Base-by-base conservation (phyloP, 2,113 vertebrate genomes). In the Sialia sialis region DNA sequence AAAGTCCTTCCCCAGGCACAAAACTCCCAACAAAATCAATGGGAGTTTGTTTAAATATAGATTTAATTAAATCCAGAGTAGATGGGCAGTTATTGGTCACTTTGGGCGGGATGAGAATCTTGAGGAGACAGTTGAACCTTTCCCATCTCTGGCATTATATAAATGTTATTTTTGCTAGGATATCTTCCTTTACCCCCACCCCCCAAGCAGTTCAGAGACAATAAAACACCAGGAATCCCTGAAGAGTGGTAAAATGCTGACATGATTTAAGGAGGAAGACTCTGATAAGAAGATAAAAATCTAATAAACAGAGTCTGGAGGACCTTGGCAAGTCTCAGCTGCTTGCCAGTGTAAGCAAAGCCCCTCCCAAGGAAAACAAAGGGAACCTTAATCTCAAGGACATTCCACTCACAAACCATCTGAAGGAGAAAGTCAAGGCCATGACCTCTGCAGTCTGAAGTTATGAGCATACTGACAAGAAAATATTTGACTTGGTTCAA, bases 271-370 rank as follows among this genome's bases (percentile, higher is more conserved):
- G 97, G 96, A 98, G 97, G 97, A 98, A 97, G 97, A 98, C 97
- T 97, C 97, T 97, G 98, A 98, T 98, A 98, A 98, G 98, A 97
- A 98, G 98, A 98, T 98, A 98, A 98, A 98, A 98, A 98, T 98
- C 98, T 98, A 98, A 98, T 98, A 98, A 98, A 98, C 98, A 98
- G 97, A 98, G 98, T 98, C 97, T 97, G 89, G 97, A 98, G 98
- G 98, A 98, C 96, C 98, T 98, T 97, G 97, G 97, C 94, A 97
- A 93, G 97, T 97, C 98, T 98, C 97, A 87, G 92, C 87, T 93
- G 92, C 96, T 96, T 97, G 98, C 98, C 98, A 98, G 97, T 91
- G 97, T 98, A 98, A 98, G 98, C 98, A 98, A 97, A 98, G 88
- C 97, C 97, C 95, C 96, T 98, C 98, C 98, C 97, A 98, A 98